Evolutionary conservation across 2,113 vertebrate genomes (phyloP), one percentile per base, ranked within the genome.

Genomic region (Oriolus oriolus): DNA sequence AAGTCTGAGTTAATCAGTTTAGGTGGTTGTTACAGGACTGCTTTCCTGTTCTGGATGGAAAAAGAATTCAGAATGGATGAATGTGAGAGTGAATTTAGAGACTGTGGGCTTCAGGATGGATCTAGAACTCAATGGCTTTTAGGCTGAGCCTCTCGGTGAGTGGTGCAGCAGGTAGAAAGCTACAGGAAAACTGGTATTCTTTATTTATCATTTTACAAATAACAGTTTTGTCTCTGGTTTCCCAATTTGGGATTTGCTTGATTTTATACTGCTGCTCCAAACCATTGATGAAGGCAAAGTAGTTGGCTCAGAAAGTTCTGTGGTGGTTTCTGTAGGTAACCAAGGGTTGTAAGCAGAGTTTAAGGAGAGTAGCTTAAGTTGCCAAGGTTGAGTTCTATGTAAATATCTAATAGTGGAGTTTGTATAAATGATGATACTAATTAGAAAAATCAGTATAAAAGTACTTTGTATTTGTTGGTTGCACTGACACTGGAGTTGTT

Each of bases 61-160:
- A 6, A 11, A 10, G 7, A 52, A 42, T 42, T 31, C 27, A 31
- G 37, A 28, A 19, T 80, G 52, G 10, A 56, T 60, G 22, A 42
- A 7, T 33, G 24, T 45, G 64, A 49, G 26, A 65, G 20, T 33
- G 47, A 21, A 71, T 75, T 87, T 16, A 4, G 47, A 77, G 87
- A 13, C 26, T 42, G 2, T 27, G 52, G 21, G 44, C 3, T 0
- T 37, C 66, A 74, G 64, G 47, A 14, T 90, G 78, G 17, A 35
- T 74, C 39, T 28, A 13, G 83, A 84, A 28, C 44, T 42, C 35
- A 1, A 18, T 45, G 70, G 27, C n/a, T 41, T 10, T 45, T 42
- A 33, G 45, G 20, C 2, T 54, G 53, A 85, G 30, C 61, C 26
- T 73, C 75, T 64, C 0, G 0, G 30, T 9, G 61, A 44, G 39